Base-by-base conservation (phyloP, 1,140 invertebrate species). In the Drosophila eugracilis region DNA sequence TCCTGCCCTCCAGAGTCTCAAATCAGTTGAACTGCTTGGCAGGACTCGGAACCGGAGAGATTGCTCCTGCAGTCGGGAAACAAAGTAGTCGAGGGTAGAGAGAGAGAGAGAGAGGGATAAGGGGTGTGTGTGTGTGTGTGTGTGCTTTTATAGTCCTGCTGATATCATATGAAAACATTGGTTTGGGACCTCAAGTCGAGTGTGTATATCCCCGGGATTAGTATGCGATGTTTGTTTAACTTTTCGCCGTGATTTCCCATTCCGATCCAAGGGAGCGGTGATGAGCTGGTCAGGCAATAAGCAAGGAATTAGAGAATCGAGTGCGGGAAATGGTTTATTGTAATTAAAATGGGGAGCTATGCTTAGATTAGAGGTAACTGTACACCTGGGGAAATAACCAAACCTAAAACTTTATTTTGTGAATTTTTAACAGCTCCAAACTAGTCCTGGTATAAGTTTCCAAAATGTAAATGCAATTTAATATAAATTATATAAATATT, bases 221-320 rank as follows among this genome's bases (percentile, higher is more conserved):
- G 62, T 77, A 81, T 65, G 73, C 77, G 66, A 71, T 88, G 73
- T 86, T 86, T 86, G 50, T 52, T 80, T 86, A 86, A 85, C 66
- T 80, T 81, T 74, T 70, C 39, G 30, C 26, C 28, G 50, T 62
- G 52, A 72, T 85, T 80, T 49, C 49, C 53, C 62, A 60, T 28
- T 73, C 53, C 59, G 5, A 39, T 24, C 15, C 36, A 17, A 17
- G 4, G 45, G 37, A 44, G 36, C 41, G 36, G 22, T 30, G 58
- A 42, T 49, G 21, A 63, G 58, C 14, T 52, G 49, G 57, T 74
- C 49, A 45, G 71, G 54, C 58, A 62, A 53, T 63, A 63, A 62
- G 34, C 49, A 15, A 17, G 36, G 70, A 74, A 73, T 74, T 54
- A 63, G 44, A 15, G 10, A 45, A 48, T 32, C 37, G 45, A 34